These are phyloP conservation scores for Crax fasciolata DNA, from an alignment of 2,797 vertebrate species.

Conservation along the genomic window DNA sequence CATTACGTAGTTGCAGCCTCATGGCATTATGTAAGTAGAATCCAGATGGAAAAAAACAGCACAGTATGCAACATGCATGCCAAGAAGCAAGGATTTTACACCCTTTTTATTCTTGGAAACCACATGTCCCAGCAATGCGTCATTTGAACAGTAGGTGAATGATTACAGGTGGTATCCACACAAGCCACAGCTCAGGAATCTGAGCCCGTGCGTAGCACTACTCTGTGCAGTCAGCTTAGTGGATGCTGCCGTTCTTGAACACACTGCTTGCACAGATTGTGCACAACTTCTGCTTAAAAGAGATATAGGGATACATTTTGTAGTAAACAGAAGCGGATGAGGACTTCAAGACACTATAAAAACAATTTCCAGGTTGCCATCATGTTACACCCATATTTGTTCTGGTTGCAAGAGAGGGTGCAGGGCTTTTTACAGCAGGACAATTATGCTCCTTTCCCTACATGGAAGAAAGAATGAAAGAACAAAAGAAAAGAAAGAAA, in stretches of 20 bases:
- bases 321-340: not conserved
- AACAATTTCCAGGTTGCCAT: not conserved
- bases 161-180: not conserved
- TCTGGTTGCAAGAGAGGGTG: not conserved
- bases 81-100: not conserved
- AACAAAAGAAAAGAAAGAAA: not conserved
- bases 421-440: not conserved
- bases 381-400: not conserved
- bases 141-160: not conserved
- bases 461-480: too few relatives aligned
- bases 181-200: slow-evolving; percentile 13
- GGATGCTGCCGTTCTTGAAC: not conserved
- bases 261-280: not conserved
- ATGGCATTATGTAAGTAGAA: not conserved
- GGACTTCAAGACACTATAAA: not conserved
- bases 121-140: not conserved
- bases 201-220: not conserved
- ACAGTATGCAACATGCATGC: not conserved
- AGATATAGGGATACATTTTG: not conserved
- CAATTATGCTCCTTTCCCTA: not conserved
- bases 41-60: not conserved
- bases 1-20: not conserved
- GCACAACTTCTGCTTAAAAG: not conserved
- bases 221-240: not conserved
- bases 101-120: not conserved